These are phyloP conservation scores for Mastomys coucha DNA, from an alignment of 2,113 vertebrate species.

Conservation along the genomic window DNA sequence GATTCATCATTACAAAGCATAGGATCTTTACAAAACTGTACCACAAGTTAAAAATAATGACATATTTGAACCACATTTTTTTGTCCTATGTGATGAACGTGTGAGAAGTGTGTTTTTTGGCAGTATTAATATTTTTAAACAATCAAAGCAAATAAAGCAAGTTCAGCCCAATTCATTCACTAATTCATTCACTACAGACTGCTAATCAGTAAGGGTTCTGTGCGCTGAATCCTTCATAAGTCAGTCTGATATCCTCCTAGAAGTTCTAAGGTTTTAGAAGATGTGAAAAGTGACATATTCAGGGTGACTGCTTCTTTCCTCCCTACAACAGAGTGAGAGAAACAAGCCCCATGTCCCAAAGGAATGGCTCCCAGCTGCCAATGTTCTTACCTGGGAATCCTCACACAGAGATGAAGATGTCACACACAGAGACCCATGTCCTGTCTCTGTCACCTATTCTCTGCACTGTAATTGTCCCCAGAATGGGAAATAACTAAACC, in stretches of 20 bases:
- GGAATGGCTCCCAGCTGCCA: conserved; percentile 45
- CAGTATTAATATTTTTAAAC: conserved; percentile 27
- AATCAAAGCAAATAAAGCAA: conserved; percentile 4
- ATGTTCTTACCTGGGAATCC: conserved; percentile 65
- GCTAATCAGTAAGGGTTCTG: not conserved
- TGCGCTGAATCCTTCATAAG: conserved; percentile 24
- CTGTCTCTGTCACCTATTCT: not conserved
- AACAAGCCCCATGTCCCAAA: conserved; percentile 27
- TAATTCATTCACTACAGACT: not conserved
- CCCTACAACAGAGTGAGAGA: conserved; percentile 39
- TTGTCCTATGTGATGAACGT: not conserved
- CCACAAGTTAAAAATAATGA: conserved; percentile 3
- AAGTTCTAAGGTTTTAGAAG: conserved; percentile 55
- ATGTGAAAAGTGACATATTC: conserved; percentile 64
- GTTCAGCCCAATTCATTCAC: not conserved
- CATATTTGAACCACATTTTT: conserved; percentile 1
- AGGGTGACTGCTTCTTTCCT: conserved; percentile 60
- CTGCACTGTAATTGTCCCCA: conserved; percentile 28
- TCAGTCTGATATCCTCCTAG: not conserved
- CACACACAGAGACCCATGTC: conserved; percentile 14
- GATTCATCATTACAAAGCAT: not conserved
- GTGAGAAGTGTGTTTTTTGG: not conserved
- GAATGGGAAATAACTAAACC: conserved; percentile 12
- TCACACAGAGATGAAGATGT: conserved; percentile 49
- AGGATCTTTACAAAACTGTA: not conserved